A percentile compares a stretch with the other conserved stretches of the same genome.
These are phyloP conservation scores for Spisula subtruncata DNA, from an alignment of 2,888 invertebrate genomes.

Conservation along the genomic window DNA sequence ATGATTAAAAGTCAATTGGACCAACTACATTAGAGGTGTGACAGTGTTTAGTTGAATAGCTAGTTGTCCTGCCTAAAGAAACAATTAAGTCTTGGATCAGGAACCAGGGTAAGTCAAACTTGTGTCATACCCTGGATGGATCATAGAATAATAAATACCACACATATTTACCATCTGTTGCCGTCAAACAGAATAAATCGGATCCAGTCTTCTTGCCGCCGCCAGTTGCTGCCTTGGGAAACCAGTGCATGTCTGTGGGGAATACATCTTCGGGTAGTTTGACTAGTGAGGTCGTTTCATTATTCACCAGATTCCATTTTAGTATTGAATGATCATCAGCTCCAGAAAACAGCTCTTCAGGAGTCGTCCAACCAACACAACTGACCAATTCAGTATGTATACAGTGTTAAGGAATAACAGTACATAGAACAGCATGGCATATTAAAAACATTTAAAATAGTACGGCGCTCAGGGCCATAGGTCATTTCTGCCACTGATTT, in stretches of 20 bases:
- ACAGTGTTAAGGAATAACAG: slow-evolving; percentile 76
- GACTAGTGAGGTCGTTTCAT: slow-evolving; percentile 92
- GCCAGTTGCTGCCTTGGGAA: slow-evolving; percentile 90
- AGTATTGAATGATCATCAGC: slow-evolving; percentile 97
- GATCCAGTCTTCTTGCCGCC: slow-evolving; percentile 88
- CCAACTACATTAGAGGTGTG: no score
- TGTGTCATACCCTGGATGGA: neutral
- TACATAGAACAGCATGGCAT: neutral
- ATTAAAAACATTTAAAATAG: no score
- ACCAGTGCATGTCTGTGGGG: slow-evolving; percentile 96
- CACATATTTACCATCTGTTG: slow-evolving; percentile 93
- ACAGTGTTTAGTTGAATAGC: no score
- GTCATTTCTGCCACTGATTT: no score
- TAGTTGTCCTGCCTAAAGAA: no score
- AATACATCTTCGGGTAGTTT: slow-evolving; percentile 94
- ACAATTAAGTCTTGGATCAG: no score
- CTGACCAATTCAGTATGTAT: slow-evolving; percentile 92
- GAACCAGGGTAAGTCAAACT: no score
- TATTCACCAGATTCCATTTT: slow-evolving; percentile 95
- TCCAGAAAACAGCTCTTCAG: slow-evolving; percentile 97
- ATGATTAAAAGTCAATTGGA: no score
- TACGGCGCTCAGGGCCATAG: no score
- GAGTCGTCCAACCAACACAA: slow-evolving; percentile 97
- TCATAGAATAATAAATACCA: neutral
- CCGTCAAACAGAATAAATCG: slow-evolving; percentile 95